Conservation (phyloP, 1,140 invertebrate species). For the Liolophura sinensis region DNA sequence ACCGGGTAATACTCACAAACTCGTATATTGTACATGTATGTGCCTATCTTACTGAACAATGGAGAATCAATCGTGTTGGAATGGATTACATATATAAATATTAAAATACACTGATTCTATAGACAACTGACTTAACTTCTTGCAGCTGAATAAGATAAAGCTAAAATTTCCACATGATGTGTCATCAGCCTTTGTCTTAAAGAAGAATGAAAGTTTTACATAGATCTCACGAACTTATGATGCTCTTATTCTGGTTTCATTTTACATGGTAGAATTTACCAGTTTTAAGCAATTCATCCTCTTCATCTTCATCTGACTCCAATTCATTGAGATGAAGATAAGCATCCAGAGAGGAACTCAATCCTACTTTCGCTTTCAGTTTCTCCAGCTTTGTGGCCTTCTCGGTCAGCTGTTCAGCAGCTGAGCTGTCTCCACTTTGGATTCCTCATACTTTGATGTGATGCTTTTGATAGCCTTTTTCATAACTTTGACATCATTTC, state of each 20-base stretch:
- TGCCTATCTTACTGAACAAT: too few species aligned
- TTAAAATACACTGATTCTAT: too few species aligned
- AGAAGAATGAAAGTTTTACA: background rate
- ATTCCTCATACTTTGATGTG: constrained; percentile 48
- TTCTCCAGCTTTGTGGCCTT: constrained; percentile 56
- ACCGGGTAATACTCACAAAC: too few species aligned
- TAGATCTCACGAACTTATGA: too few species aligned
- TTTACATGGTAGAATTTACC: constrained; percentile 25
- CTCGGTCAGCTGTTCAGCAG: constrained; percentile 47
- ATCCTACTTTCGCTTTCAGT: constrained; percentile 52
- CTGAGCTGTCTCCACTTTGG: constrained; percentile 47
- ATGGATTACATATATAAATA: too few species aligned
- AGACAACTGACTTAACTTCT: too few species aligned
- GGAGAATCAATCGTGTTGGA: too few species aligned
- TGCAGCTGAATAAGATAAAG: too few species aligned
- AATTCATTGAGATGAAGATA: constrained; percentile 56
- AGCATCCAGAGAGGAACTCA: constrained; percentile 51
- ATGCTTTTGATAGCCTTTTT: constrained; percentile 53
- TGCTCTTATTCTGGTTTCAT: too few species aligned
- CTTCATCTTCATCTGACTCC: constrained; percentile 49
- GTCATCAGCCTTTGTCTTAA: background rate
- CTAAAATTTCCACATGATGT: background rate
- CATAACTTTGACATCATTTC: constrained; percentile 54
- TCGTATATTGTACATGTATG: too few species aligned
- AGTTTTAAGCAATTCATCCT: constrained; percentile 53